Evolutionary conservation across 2,797 vertebrate genomes (phyloP).

Genomic region (Crypturellus tataupa): DNA sequence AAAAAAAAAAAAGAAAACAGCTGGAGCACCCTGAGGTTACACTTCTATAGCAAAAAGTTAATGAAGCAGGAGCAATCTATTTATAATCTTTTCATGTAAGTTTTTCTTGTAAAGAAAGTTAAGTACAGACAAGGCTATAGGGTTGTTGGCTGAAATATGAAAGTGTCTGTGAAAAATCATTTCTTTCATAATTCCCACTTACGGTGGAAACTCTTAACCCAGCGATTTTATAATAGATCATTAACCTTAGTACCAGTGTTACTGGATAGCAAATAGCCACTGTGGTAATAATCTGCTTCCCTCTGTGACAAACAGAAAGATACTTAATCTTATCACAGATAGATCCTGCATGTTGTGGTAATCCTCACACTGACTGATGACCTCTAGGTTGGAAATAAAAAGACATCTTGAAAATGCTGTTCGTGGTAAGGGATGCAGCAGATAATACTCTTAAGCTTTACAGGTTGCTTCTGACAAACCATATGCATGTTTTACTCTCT

Average conservation of each 20-base stretch:
- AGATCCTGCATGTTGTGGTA: neutral
- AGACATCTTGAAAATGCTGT: neutral
- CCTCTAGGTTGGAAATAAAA: neutral
- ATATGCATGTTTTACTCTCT: neutral
- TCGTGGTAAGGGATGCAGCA: neutral
- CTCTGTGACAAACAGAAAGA: neutral
- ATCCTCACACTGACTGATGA: neutral
- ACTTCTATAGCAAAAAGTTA: neutral
- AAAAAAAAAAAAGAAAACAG: neutral
- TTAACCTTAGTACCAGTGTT: neutral
- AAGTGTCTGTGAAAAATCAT: neutral
- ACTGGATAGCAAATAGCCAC: neutral
- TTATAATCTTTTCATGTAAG: neutral
- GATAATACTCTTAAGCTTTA: neutral
- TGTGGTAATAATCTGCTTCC: neutral
- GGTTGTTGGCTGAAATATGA: neutral
- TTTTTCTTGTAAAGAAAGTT: neutral
- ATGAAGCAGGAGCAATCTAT: neutral
- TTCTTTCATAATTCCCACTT: neutral
- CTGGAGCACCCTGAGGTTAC: neutral
- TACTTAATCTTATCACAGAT: neutral
- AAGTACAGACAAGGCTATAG: neutral
- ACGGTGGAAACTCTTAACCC: neutral
- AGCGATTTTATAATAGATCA: neutral
- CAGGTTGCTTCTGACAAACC: fast-evolving